These are phyloP conservation scores for Crotalus viridis DNA, from an alignment of 2,113 vertebrate species.

Conservation along the genomic window DNA sequence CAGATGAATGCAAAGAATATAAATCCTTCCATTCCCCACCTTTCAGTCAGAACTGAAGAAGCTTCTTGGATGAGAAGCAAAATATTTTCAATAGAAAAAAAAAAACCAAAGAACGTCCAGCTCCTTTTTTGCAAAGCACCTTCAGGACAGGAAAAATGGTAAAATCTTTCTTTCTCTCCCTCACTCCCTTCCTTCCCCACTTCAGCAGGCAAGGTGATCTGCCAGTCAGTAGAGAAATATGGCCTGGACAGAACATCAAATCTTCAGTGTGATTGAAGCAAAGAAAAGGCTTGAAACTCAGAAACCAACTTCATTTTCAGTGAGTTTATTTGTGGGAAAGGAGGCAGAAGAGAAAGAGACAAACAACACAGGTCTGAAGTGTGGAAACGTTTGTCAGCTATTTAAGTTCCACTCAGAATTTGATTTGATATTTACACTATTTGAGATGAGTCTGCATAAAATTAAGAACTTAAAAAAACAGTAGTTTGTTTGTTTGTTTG, in stretches of 20 bases:
- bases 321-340: not conserved
- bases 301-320: not conserved
- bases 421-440: not conserved
- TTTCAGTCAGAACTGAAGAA: not conserved
- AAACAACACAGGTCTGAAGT: not conserved
- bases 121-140: not conserved
- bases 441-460: not conserved
- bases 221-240: not conserved
- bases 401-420: constrained; percentile 10
- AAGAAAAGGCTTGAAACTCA: not conserved
- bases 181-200: not conserved
- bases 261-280: not conserved
- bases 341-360: not conserved
- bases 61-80: not conserved
- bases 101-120: not conserved
- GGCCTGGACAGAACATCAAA: not conserved
- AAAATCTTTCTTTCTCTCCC: not conserved
- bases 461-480: not conserved
- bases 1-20: not conserved
- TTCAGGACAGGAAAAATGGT: not conserved
- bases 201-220: not conserved
- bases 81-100: not conserved
- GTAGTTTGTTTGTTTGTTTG: not conserved
- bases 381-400: constrained; percentile 10
- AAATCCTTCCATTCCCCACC: not conserved